A percentile compares a stretch with the other conserved stretches of the same genome.
Evolutionary conservation across 2,797 vertebrate genomes (phyloP).

Genomic region (Eulemur coronatus): DNA sequence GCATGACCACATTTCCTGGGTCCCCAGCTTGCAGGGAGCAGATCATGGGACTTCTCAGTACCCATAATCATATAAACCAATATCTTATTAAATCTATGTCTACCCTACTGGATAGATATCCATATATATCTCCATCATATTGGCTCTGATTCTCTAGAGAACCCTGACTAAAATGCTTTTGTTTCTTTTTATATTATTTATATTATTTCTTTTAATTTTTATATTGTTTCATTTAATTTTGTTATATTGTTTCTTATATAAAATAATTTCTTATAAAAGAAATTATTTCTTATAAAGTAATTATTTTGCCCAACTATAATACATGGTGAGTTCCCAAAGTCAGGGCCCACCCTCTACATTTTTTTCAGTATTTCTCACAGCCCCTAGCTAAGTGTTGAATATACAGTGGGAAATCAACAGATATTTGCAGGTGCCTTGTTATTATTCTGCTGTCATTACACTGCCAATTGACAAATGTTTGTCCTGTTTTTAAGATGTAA

Average conservation of each 20-base stretch:
- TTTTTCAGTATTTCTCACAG: not conserved
- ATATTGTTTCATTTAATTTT: not conserved
- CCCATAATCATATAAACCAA: not conserved
- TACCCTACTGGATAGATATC: not conserved
- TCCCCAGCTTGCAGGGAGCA: not conserved
- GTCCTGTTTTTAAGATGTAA: not conserved
- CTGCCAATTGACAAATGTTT: not conserved
- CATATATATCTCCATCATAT: not conserved
- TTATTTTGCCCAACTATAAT: not conserved
- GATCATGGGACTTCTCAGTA: not conserved
- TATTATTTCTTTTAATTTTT: not conserved
- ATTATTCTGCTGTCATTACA: not conserved
- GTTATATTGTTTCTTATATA: not conserved
- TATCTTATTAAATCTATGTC: not conserved
- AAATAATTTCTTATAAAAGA: too few species aligned
- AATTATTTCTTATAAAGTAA: too few species aligned
- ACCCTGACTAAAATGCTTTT: not conserved
- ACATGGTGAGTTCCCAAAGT: not conserved
- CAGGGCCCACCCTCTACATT: not conserved
- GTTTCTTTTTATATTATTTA: slow-evolving; percentile 25
- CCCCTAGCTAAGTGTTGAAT: not conserved
- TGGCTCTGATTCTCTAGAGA: not conserved
- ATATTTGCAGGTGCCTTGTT: not conserved
- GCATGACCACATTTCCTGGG: not conserved
- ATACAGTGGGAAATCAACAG: not conserved